These are phyloP conservation scores for Conus betulinus DNA, from an alignment of 1,140 invertebrate species.

Conservation along the genomic window DNA sequence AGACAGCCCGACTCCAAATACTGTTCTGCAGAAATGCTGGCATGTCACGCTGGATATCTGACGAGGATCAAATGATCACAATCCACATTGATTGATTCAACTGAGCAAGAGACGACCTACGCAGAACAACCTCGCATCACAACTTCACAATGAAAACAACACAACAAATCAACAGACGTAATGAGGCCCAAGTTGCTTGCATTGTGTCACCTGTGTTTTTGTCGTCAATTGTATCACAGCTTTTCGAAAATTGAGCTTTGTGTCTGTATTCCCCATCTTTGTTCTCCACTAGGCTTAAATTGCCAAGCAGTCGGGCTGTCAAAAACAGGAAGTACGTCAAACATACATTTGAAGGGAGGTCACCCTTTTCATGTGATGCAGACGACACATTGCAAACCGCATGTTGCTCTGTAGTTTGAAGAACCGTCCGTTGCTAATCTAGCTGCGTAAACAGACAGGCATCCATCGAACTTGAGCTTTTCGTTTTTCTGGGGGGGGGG, in stretches of 20 bases:
- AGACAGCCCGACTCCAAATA: too few relatives aligned
- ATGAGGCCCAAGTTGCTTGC: too few relatives aligned
- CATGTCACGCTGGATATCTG: too few relatives aligned
- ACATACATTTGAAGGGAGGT: conserved; percentile 31
- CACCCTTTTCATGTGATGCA: background rate
- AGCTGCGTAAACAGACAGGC: too few relatives aligned
- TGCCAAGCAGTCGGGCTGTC: conserved; percentile 47
- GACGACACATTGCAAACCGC: background rate
- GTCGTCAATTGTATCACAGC: conserved; percentile 97
- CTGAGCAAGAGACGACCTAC: too few relatives aligned
- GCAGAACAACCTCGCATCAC: too few relatives aligned
- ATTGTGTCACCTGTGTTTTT: conserved; percentile 88
- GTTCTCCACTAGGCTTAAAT: conserved; percentile 35
- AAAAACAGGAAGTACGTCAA: conserved; percentile 53
- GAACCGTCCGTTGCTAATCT: too few relatives aligned
- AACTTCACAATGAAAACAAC: too few relatives aligned
- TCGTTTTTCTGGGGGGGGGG: background rate
- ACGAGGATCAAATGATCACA: too few relatives aligned
- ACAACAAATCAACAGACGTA: too few relatives aligned
- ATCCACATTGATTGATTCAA: too few relatives aligned
- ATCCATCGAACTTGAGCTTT: background rate
- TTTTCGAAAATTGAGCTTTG: conserved; percentile 97
- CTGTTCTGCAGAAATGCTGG: too few relatives aligned
- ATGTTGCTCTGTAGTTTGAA: background rate
- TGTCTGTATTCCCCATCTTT: conserved; percentile 96